A percentile compares a stretch with the other conserved stretches of the same genome.
Conservation (phyloP, 2,797 vertebrate genomes). For the Schizothorax lantsangensis region DNA sequence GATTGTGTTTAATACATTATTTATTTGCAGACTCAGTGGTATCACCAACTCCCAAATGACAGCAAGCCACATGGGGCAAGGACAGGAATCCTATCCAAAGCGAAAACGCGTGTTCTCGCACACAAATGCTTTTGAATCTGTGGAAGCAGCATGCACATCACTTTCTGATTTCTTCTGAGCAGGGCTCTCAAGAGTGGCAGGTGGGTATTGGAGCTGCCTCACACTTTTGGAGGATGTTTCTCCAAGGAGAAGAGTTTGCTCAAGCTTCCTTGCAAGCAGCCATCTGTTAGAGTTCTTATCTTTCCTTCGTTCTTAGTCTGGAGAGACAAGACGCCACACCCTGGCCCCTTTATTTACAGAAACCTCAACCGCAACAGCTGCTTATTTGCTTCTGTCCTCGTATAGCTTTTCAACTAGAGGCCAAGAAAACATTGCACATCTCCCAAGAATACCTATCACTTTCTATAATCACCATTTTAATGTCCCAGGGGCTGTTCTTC, state of each 20-base stretch:
- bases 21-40: constrained; percentile 59
- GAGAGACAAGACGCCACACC: constrained; percentile 38
- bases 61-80: constrained; percentile 42
- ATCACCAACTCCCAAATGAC: constrained; percentile 55
- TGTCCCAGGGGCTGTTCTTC: constrained; percentile 19
- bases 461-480: constrained; percentile 47
- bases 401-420: constrained; percentile 57
- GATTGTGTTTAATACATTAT: constrained; percentile 70
- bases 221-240: constrained; percentile 44
- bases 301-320: constrained; percentile 52
- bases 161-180: constrained; percentile 45
- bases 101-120: neutral
- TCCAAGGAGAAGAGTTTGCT: constrained; percentile 68
- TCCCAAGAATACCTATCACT: constrained; percentile 55
- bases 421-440: constrained; percentile 60
- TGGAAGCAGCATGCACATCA: constrained; percentile 1
- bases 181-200: constrained; percentile 39
- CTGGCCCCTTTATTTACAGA: constrained; percentile 56
- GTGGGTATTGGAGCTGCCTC: constrained; percentile 47
- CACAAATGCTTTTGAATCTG: neutral
- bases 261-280: constrained; percentile 74
- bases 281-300: constrained; percentile 75
- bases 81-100: constrained; percentile 31
- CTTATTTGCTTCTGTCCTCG: constrained; percentile 57
- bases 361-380: constrained; percentile 55